Conservation (phyloP, 2,113 vertebrate species). For the Triplophysa rosa region DNA sequence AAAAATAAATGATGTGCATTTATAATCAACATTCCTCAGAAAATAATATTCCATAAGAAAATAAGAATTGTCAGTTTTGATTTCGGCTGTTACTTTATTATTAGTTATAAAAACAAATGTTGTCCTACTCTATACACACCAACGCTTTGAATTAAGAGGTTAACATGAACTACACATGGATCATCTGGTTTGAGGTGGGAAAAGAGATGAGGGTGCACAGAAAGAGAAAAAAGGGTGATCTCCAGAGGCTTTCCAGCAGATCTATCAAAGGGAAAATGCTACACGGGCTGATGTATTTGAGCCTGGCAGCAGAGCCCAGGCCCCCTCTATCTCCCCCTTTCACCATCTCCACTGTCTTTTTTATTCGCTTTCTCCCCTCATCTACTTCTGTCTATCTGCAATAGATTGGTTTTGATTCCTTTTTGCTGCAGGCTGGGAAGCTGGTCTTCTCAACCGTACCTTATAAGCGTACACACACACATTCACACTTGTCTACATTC, state of each 20-base stretch:
- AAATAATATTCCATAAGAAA: too few species aligned
- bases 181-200: conserved; percentile 17
- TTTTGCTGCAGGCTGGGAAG: conserved; percentile 33
- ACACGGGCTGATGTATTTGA: conserved; percentile 21
- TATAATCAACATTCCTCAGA: too few species aligned
- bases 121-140: too few species aligned
- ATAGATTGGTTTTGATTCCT: conserved; percentile 52
- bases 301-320: conserved; percentile 14
- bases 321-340: conserved; percentile 18
- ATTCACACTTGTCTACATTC: conserved; percentile 20
- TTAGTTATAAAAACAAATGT: too few species aligned
- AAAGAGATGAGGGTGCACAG: conserved; percentile 27
- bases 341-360: not conserved
- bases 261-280: conserved; percentile 17
- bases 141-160: not conserved
- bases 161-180: conserved; percentile 1
- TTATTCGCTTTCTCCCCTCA: conserved; percentile 9
- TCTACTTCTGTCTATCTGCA: conserved; percentile 44
- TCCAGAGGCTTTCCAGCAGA: not conserved
- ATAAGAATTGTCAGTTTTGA: too few species aligned
- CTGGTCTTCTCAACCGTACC: conserved; percentile 31
- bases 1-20: too few species aligned
- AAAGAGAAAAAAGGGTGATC: conserved; percentile 3
- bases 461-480: conserved; percentile 11
- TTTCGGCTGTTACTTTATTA: too few species aligned